Base-by-base conservation (phyloP, 1,140 invertebrate genomes). In the Monomorium pharaonis region DNA sequence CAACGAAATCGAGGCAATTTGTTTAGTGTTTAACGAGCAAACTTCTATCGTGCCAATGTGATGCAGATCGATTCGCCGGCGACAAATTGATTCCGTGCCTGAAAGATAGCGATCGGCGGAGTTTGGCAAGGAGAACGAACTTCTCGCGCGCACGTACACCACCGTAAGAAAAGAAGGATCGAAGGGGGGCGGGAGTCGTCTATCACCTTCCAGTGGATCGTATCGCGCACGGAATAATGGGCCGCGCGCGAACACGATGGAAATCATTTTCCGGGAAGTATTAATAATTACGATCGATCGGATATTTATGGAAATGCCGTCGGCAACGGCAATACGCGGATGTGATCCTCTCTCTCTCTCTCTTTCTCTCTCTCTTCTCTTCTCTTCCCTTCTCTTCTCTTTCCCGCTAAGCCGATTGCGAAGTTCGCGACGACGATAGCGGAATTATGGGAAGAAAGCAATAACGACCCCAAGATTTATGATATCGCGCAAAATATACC, bases 361-460 rank as follows among this genome's bases (percentile, higher is more conserved):
- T 42, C 37, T 42, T 7, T 42, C 37, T 42, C 37, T 42, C 37
- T 42, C 37, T 7, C 37, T 42, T 7, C 37, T 7, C 7, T 7
- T 42, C 37, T 42, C 37, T 42, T 3, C 37, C 37, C 16, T 42
- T 7, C 37, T 7, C 7, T 7, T 42, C 44, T 44, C 44, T 44
- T 7, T 14, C 47, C 54, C 51, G 18, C 10, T 83, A 83, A 83
- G 78, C 78, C 54, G 67, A 83, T 83, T 83, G 67, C 51, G n/a
- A 83, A 83, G 37, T 74, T 74, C 67, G 78, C 78, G 37, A 60
- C 67, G 78, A n/a, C 67, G 67, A 83, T 58, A 44, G 49, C 42
- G 62, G 69, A 88, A 88, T 88, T 83, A 86, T 76, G 70, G 78
- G 70, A 63, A 84, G 78, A 77, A 87, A 67, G 78, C 77, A 88